These are phyloP conservation scores for Dolichotis patagonum DNA, from an alignment of 2,113 vertebrate genomes.

Conservation along the genomic window DNA sequence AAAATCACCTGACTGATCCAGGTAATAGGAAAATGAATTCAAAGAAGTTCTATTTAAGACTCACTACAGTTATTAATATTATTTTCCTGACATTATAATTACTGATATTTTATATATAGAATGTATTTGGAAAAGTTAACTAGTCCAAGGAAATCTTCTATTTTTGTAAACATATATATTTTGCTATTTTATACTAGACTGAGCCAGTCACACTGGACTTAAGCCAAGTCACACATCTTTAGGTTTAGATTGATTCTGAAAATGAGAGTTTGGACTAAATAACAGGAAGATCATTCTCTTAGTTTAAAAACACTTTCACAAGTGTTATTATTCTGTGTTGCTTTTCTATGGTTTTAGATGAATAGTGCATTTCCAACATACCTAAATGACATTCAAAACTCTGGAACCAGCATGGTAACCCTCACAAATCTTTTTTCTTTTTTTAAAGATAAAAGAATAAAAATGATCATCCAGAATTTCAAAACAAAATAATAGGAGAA, in stretches of 20 bases:
- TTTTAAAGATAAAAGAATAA: too few species aligned
- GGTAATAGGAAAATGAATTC: conserved; percentile 2
- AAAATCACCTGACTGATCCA: conserved; percentile 12
- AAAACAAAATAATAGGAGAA: too few species aligned
- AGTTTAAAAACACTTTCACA: background rate
- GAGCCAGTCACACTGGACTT: background rate
- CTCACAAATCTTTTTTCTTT: background rate
- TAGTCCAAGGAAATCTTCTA: background rate
- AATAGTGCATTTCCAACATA: background rate
- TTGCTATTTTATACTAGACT: background rate
- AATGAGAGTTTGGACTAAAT: background rate
- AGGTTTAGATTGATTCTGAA: conserved; percentile 8
- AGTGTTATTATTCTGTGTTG: background rate
- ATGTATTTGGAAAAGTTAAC: background rate
- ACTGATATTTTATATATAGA: background rate
- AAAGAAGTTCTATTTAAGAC: background rate
- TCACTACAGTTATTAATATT: background rate
- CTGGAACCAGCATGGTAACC: background rate
- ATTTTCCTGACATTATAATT: background rate
- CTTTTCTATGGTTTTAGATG: background rate
- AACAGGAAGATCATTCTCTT: background rate
- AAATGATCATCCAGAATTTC: too few species aligned
- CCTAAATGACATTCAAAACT: background rate
- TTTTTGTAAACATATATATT: background rate
- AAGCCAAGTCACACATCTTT: background rate